A percentile compares a stretch with the other conserved stretches of the same genome.
Conservation (phyloP, 2,888 invertebrate genomes). For the Thecocarcelia acutangulata region DNA sequence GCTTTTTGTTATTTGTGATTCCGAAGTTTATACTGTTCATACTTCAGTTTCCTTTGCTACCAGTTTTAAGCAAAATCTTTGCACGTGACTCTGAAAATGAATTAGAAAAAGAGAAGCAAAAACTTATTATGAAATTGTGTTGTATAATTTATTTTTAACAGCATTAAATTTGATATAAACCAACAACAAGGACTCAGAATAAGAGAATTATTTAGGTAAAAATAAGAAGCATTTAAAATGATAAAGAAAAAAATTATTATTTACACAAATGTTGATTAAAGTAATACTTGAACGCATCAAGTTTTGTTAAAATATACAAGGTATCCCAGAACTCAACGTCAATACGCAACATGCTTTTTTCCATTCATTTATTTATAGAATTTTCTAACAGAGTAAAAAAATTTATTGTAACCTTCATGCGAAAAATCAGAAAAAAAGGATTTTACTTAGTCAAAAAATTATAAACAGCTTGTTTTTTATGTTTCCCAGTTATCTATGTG, state of each 20-base stretch:
- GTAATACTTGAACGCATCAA: too few species aligned
- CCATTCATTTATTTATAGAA: too few species aligned
- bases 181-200: neutral
- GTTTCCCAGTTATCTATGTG: too few species aligned
- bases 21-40: neutral
- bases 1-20: constrained; percentile 2
- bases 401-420: too few species aligned
- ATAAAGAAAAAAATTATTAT: neutral
- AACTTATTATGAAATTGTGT: constrained; percentile 23
- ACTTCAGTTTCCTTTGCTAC: neutral
- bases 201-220: neutral
- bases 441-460: too few species aligned
- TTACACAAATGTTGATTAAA: too few species aligned
- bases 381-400: too few species aligned
- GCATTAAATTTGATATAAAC: constrained; percentile 26
- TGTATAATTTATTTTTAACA: constrained; percentile 35
- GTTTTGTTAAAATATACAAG: too few species aligned
- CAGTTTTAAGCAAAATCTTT: constrained; percentile 13
- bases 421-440: too few species aligned
- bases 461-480: too few species aligned
- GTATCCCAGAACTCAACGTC: too few species aligned
- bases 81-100: constrained; percentile 55
- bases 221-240: neutral
- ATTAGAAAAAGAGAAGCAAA: constrained; percentile 21
- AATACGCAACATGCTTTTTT: too few species aligned